A percentile compares a stretch with the other conserved stretches of the same genome.
Evolutionary conservation across 2,797 vertebrate species (phyloP).

Genomic region (Protonibea diacanthus): DNA sequence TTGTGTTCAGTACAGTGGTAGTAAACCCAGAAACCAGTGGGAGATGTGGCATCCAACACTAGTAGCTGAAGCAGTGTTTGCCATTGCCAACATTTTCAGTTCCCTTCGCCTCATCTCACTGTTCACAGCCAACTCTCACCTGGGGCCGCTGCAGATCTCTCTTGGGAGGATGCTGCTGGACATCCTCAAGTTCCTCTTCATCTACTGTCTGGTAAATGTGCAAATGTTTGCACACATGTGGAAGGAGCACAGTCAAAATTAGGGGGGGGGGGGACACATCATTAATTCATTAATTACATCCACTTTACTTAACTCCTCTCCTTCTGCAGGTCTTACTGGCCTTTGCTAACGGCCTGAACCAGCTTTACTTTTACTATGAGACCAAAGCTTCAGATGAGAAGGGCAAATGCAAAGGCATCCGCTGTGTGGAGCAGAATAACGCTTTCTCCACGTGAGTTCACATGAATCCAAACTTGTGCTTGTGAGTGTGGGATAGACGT

Average conservation of each 20-base stretch:
- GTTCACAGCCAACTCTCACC: conserved; percentile 98
- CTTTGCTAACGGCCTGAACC: conserved; percentile 98
- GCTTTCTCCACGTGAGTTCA: conserved; percentile 98
- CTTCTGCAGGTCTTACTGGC: conserved; percentile 88
- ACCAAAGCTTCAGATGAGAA: conserved; percentile 81
- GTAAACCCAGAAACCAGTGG: conserved; percentile 89
- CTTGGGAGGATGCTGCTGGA: conserved; percentile 97
- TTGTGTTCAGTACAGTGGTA: conserved; percentile 89
- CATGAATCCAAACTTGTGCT: background rate
- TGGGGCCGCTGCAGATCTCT: conserved; percentile 98
- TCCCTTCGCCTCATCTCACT: conserved; percentile 97
- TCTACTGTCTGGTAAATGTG: conserved; percentile 92
- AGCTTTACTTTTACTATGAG: conserved; percentile 98
- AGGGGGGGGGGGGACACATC: too few relatives aligned
- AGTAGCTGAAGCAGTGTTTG: conserved; percentile 97
- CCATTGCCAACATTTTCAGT: conserved; percentile 98
- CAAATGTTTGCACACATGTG: background rate
- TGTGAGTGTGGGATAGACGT: background rate
- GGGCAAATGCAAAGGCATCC: conserved; percentile 93
- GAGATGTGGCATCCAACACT: conserved; percentile 98
- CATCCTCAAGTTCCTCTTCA: conserved; percentile 99
- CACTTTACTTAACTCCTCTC: background rate
- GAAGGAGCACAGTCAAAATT: background rate
- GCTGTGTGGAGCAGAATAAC: conserved; percentile 97
- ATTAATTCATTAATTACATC: background rate